Conservation (phyloP, 2,113 vertebrate genomes). For the Nyctibius bracteatus region DNA sequence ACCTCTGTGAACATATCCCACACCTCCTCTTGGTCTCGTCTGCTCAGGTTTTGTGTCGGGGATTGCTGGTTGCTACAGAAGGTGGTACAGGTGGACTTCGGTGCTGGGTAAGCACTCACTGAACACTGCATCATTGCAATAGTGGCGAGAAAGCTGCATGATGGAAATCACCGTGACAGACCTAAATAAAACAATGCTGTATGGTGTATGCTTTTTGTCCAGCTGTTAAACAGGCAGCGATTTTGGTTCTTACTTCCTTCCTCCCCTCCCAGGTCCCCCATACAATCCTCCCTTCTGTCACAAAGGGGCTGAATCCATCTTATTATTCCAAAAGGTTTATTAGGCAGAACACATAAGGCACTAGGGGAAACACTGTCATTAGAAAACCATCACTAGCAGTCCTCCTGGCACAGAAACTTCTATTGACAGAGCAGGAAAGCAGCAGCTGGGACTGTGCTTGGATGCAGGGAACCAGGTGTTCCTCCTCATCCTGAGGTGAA, state of each 20-base stretch:
- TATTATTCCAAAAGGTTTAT: not conserved
- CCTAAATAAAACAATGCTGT: not conserved
- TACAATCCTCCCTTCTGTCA: not conserved
- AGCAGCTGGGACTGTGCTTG: not conserved
- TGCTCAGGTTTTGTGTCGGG: not conserved
- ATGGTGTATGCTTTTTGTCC: not conserved
- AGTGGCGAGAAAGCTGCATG: not conserved
- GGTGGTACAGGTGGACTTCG: not conserved
- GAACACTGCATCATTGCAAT: too few relatives aligned
- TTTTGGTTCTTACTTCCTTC: not conserved
- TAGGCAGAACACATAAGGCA: not conserved
- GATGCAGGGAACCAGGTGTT: not conserved
- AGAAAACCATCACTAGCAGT: not conserved
- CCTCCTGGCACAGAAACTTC: not conserved
- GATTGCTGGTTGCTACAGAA: not conserved
- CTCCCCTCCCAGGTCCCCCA: not conserved
- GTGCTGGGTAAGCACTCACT: not conserved
- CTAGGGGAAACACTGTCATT: not conserved
- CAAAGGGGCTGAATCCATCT: not conserved
- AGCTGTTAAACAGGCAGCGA: not conserved
- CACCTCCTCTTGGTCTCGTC: not conserved
- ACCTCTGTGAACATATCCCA: not conserved
- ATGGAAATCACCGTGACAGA: fast-evolving
- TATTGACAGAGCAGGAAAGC: not conserved
- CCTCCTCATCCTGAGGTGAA: not conserved